These are phyloP conservation scores for Chymomyza costata DNA, from an alignment of 1,140 invertebrate genomes.

Conservation along the genomic window DNA sequence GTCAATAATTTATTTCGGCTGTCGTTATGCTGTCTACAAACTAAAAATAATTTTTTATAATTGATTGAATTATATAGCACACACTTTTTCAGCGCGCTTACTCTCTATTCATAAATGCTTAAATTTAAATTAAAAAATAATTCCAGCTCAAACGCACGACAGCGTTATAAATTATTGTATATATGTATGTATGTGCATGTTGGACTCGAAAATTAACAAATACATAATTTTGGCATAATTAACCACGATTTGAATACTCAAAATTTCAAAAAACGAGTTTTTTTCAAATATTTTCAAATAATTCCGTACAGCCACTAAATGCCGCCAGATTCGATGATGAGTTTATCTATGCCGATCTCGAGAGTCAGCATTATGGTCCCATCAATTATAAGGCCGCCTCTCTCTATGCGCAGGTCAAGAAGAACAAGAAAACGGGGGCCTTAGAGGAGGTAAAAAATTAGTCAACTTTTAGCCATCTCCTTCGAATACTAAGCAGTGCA, in stretches of 20 bases:
- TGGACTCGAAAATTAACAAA: too few relatives aligned
- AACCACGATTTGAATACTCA: neutral
- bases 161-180: slow-evolving; percentile 29
- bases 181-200: neutral
- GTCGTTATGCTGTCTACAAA: slow-evolving; percentile 33
- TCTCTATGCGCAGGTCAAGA: slow-evolving; percentile 82
- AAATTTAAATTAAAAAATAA: slow-evolving; percentile 25
- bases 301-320: slow-evolving; percentile 76
- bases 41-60: slow-evolving; percentile 8
- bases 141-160: too few relatives aligned
- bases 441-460: slow-evolving; percentile 55
- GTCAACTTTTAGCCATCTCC: neutral
- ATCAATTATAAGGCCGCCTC: slow-evolving; percentile 93
- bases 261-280: neutral
- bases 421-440: slow-evolving; percentile 77
- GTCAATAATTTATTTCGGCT: slow-evolving; percentile 53
- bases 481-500: slow-evolving; percentile 34
- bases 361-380: slow-evolving; percentile 85
- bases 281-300: slow-evolving; percentile 3
- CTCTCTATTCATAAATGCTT: slow-evolving; percentile 15
- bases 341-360: slow-evolving; percentile 92
- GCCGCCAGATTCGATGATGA: slow-evolving; percentile 82
- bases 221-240: too few relatives aligned
- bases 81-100: slow-evolving; percentile 25
- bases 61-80: slow-evolving; percentile 17